A percentile compares a stretch with the other conserved stretches of the same genome.
Evolutionary conservation across 2,113 vertebrate genomes (phyloP).

Genomic region (Peromyscus maniculatus): DNA sequence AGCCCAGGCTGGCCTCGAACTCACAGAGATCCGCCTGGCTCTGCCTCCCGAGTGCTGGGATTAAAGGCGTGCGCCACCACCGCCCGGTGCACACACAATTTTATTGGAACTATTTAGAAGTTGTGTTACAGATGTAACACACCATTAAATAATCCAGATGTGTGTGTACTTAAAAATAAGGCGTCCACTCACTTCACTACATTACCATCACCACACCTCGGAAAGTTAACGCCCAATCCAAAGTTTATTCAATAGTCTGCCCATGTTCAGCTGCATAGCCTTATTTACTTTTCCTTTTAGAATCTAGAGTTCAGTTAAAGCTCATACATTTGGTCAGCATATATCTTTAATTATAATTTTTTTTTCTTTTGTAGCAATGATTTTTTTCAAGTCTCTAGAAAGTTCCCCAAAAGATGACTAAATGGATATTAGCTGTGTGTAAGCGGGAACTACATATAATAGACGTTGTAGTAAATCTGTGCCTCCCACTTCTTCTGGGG

Average conservation of each 20-base stretch:
- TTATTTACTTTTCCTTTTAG: background rate
- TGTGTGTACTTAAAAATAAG: constrained; percentile 13
- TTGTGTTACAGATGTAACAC: background rate
- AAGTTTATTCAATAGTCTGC: background rate
- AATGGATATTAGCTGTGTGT: background rate
- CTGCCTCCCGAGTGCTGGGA: no score
- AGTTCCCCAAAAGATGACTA: background rate
- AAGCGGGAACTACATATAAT: background rate
- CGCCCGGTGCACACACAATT: background rate
- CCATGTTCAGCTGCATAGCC: background rate
- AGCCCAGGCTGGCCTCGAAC: no score
- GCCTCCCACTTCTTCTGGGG: background rate
- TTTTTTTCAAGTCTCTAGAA: constrained; percentile 13
- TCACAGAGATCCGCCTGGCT: no score
- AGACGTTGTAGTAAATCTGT: background rate
- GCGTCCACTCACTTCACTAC: background rate
- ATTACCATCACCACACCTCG: background rate
- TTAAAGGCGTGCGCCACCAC: no score
- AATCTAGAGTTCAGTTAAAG: background rate
- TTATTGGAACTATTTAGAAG: background rate
- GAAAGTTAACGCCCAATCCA: constrained; percentile 23
- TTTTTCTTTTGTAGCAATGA: background rate
- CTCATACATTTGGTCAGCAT: background rate
- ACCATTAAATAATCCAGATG: background rate
- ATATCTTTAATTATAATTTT: background rate